Percentiles rank a stretch among this genome's conserved stretches.
Evolutionary conservation across 1,140 invertebrate species (phyloP).

Genomic region (Caenorhabditis inopinata): DNA sequence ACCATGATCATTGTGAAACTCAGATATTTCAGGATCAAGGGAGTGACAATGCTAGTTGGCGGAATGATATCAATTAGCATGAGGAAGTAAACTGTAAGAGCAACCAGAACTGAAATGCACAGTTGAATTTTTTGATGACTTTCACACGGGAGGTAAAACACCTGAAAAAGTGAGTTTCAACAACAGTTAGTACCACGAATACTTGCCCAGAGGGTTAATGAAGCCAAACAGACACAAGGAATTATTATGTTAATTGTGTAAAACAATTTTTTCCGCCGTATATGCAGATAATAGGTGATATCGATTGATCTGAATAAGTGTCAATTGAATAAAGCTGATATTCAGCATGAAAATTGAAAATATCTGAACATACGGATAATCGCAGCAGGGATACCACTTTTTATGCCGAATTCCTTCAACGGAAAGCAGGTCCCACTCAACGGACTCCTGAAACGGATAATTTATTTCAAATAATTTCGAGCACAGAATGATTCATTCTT

Average conservation of each 20-base stretch:
- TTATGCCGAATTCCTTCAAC: conserved; percentile 78
- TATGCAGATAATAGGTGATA: conserved; percentile 94
- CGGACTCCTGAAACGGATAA: conserved; percentile 81
- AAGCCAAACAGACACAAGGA: conserved; percentile 72
- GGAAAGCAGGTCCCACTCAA: conserved; percentile 97
- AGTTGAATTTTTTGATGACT: conserved; percentile 71
- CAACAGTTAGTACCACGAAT: not conserved
- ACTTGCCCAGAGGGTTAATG: conserved; percentile 71
- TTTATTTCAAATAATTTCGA: too few species aligned
- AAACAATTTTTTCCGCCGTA: conserved; percentile 93
- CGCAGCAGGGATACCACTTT: conserved; percentile 74
- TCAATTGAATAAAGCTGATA: conserved; percentile 70
- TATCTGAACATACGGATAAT: conserved; percentile 80
- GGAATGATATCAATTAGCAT: conserved; percentile 97
- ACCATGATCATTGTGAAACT: conserved; percentile 98
- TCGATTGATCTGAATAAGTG: conserved; percentile 84
- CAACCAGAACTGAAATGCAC: conserved; percentile 71
- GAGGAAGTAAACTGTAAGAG: conserved; percentile 94
- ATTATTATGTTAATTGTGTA: conserved; percentile 81
- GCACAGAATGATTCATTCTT: too few species aligned
- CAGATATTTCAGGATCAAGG: conserved; percentile 95
- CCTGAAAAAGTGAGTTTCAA: conserved; percentile 65
- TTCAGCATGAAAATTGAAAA: too few species aligned
- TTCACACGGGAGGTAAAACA: conserved; percentile 75
- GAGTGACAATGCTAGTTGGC: conserved; percentile 88